Evolutionary conservation across 2,797 vertebrate genomes (phyloP).

Genomic region (Threskiornis aethiopicus): DNA sequence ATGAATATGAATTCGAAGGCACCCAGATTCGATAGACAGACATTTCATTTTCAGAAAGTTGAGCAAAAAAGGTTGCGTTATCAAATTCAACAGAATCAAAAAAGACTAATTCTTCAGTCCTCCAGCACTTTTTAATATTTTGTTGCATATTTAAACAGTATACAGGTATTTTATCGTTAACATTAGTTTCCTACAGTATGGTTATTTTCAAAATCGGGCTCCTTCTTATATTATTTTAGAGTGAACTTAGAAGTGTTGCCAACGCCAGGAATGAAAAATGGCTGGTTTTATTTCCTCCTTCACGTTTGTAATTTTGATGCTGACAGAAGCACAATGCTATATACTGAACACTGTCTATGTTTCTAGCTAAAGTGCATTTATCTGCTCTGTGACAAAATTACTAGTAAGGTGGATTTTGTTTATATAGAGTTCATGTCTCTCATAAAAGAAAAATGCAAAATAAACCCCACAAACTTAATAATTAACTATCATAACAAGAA

Average conservation of each 20-base stretch:
- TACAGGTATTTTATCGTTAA: neutral
- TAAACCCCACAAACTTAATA: neutral
- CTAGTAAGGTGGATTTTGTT: neutral
- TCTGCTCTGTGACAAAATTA: neutral
- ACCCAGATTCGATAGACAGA: neutral
- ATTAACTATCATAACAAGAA: neutral
- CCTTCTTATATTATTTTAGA: neutral
- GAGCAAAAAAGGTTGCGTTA: neutral
- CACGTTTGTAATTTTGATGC: neutral
- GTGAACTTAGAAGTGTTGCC: neutral
- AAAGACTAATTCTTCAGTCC: neutral
- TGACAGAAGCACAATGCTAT: neutral
- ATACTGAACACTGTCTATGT: neutral
- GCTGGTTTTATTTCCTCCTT: conserved; percentile 8
- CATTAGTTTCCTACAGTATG: conserved; percentile 3
- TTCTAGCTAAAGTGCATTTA: conserved; percentile 4
- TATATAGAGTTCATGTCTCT: neutral
- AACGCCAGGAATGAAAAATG: neutral
- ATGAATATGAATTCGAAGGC: conserved; percentile 2
- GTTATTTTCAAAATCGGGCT: conserved; percentile 28
- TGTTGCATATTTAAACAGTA: neutral
- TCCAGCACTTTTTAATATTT: neutral
- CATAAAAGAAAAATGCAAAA: conserved; percentile 8
- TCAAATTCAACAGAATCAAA: neutral
- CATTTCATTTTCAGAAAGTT: neutral